Evolutionary conservation across 2,113 vertebrate species (phyloP), one percentile per base, ranked within the genome.

Genomic region (Limnothrissa miodon): DNA sequence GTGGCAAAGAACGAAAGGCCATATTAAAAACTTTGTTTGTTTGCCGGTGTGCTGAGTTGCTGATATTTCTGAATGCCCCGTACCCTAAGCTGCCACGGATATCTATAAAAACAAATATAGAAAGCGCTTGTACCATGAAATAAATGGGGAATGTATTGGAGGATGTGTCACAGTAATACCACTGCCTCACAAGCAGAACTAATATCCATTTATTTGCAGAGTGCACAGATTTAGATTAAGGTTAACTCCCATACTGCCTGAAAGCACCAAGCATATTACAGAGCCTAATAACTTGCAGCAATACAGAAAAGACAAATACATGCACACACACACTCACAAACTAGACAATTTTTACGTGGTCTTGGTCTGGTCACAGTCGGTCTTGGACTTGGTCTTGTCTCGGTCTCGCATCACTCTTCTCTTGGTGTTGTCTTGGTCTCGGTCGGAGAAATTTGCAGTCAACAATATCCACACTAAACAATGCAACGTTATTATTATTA

Each of bases 181-280:
- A 33, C 66, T 36, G 25, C 66, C 25, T 36, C 66, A 74, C 25
- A 17, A 33, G 66, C 66, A 74, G 66, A 74, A 74, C 29, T 36
- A 74, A 74, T 74, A 74, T 74, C 66, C 66, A 74, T 74, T 74
- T 74, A 74, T 74, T 74, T 74, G 29, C 66, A 39, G 29, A 33
- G 25, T 29, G 66, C 66, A 74, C 29, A 33, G 66, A 74, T 74
- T 29, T 74, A 74, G 66, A 74, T 74, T 74, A 74, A 74, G 66
- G 66, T 74, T 74, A 74, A 33, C 33, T 36, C 66, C 66, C 29
- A 74, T 74, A 74, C 66, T 36, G 10, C 66, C 66, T 36, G 29
- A 33, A 74, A 74, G 66, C 66, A 36, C 29, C 11, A 15, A 74
- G 66, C 66, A 74, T 74, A 74, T 74, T 74, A 74, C 51, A 56